phyloP scores from a whole-genome alignment of 2,113 vertebrate genomes.

The Silurus asotus region DNA sequence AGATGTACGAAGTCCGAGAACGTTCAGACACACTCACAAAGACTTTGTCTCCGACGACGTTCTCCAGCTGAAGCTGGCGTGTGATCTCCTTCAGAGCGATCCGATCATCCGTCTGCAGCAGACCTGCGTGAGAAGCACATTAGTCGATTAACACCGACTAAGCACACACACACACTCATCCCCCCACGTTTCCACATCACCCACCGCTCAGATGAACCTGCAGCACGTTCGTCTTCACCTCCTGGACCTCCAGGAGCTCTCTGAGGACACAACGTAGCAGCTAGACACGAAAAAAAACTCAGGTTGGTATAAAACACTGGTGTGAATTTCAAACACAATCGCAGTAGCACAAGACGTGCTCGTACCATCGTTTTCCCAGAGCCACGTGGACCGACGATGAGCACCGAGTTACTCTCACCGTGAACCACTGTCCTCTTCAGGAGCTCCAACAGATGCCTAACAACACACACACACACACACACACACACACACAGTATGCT shows the following conservation, averaged over 20 bases:
- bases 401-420: slow-evolving; percentile 94
- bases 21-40: slow-evolving; percentile 82
- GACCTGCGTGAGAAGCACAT: slow-evolving; percentile 73
- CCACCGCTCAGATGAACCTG: slow-evolving; percentile 89
- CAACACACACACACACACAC: slow-evolving; percentile 41
- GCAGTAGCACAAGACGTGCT: background rate
- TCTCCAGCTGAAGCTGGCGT: slow-evolving; percentile 89
- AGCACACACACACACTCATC: too few species aligned
- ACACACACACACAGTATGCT: slow-evolving; percentile 13
- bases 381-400: slow-evolving; percentile 90
- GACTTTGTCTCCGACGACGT: slow-evolving; percentile 93
- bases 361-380: slow-evolving; percentile 88
- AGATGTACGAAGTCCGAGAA: background rate
- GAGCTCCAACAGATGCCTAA: slow-evolving; percentile 88
- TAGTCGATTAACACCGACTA: background rate
- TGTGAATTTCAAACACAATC: background rate
- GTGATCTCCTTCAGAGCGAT: slow-evolving; percentile 95
- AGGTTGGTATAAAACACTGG: background rate
- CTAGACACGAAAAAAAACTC: slow-evolving; percentile 60
- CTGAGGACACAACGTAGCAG: slow-evolving; percentile 82
- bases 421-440: slow-evolving; percentile 83
- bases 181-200: background rate
- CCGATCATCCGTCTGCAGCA: slow-evolving; percentile 89
- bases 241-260: slow-evolving; percentile 76
- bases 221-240: slow-evolving; percentile 79